These are phyloP conservation scores for Poeciliopsis retropinna DNA, from an alignment of 2,113 vertebrate species.

Conservation along the genomic window DNA sequence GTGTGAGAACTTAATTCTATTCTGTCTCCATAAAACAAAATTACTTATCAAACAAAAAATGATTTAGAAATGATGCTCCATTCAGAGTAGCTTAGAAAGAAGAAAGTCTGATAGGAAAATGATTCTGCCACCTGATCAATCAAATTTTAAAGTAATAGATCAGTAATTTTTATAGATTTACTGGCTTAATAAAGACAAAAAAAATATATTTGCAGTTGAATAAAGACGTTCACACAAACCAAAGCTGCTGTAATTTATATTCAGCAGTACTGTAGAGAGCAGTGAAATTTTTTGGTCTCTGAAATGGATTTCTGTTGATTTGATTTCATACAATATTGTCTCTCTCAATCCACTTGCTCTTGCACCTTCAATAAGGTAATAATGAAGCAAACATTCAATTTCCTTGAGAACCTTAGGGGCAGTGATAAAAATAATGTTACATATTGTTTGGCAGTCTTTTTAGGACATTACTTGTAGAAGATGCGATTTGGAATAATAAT, in stretches of 20 bases:
- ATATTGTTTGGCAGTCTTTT: conserved; percentile 58
- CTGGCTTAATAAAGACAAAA: neutral
- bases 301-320: conserved; percentile 24
- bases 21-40: neutral
- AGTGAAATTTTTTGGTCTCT: conserved; percentile 22
- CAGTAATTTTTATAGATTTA: too few species aligned
- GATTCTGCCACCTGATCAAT: neutral
- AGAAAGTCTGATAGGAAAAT: neutral
- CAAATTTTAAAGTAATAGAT: neutral
- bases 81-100: neutral
- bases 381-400: conserved; percentile 66
- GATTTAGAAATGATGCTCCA: neutral
- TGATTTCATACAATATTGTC: conserved; percentile 30
- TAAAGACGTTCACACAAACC: neutral
- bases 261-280: too few species aligned
- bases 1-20: neutral
- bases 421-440: conserved; percentile 38
- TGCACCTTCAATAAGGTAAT: conserved; percentile 57
- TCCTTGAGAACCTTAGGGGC: conserved; percentile 34
- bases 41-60: neutral
- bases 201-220: neutral
- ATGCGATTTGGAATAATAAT: conserved; percentile 65
- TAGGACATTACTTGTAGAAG: conserved; percentile 62
- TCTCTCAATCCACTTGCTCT: conserved; percentile 31
- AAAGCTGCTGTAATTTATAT: neutral